Base-by-base conservation (phyloP, 2,113 vertebrate species). In the Sarotherodon lohbergeri region DNA sequence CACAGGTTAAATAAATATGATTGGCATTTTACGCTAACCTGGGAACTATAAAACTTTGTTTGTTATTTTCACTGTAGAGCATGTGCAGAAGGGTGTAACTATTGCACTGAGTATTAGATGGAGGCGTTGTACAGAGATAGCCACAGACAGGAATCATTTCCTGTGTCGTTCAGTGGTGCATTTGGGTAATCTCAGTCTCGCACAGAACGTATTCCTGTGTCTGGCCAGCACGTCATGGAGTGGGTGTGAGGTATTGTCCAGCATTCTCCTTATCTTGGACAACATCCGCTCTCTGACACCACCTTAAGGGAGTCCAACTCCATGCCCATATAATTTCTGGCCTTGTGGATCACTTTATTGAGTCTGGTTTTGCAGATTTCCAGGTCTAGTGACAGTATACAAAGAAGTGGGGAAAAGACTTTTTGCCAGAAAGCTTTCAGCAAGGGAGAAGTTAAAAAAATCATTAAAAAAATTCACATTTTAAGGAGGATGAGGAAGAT, bases 271-370 rank as follows among this genome's bases (percentile, higher is more conserved):
- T 22, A 39, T 68, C 34, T 39, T 22, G 34, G 61, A 68, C 61
- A 68, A 39, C 61, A 68, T 13, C 19, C 3, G 4, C 61, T 68
- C 61, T 22, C 61, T 39, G 34, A 13, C 19, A 68, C 10, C 11
- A 68, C 34, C 34, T 39, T 68, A 68, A 0, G 19, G 3, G 19
- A 68, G 34, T 68, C 61, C 34, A 5, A 2, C 61, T 66, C 4
- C 6, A n/a, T 66, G 3, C 6, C 34, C 61, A 39, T 66, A 39
- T 39, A 1, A 66, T 22, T 66, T 66, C 61, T 39, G 34, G 61
- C 34, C 34, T 39, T 22, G 34, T 0, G 0, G 34, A 39, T 39
- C 11, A 2, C 2, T 68, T 22, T 68, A 68, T 68, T 68, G 61
- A 68, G 61, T 1, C 61, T 68, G 34, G 34, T 66, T 66, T 34